Evolutionary conservation across 2,113 vertebrate genomes (phyloP).

Genomic region (Gasterosteus aculeatus): DNA sequence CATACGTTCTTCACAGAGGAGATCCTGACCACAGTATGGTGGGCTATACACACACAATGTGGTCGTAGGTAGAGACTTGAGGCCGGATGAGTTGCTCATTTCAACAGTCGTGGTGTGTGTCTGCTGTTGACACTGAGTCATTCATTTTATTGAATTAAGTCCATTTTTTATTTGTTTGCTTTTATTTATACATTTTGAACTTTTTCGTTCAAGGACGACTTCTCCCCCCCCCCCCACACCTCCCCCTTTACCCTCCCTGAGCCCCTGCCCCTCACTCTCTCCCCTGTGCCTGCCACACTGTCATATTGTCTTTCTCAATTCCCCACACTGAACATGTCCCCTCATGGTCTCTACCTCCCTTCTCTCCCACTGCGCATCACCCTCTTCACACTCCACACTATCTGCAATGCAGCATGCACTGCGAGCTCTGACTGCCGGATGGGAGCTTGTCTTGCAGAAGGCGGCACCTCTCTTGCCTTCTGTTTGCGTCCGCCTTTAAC

Average conservation of each 20-base stretch:
- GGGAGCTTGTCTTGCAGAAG: conserved; percentile 50
- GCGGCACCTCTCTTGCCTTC: conserved; percentile 41
- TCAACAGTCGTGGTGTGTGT: neutral
- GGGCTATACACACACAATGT: conserved; percentile 12
- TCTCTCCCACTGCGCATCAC: conserved; percentile 34
- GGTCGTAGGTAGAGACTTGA: neutral
- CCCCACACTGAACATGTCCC: conserved; percentile 12
- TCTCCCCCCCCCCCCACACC: no score
- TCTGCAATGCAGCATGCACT: conserved; percentile 81
- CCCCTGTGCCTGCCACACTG: neutral
- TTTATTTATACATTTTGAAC: neutral
- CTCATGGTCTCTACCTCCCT: conserved; percentile 3
- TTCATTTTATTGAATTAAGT: neutral
- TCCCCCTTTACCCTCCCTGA: neutral
- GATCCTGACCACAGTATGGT: conserved; percentile 31
- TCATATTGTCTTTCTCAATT: conserved; percentile 11
- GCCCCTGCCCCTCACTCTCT: neutral
- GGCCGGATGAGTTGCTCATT: neutral
- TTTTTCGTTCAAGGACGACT: conserved; percentile 22
- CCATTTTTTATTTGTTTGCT: neutral
- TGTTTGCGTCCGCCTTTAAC: conserved; percentile 43
- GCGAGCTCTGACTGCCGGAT: conserved; percentile 51
- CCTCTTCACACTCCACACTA: conserved; percentile 38
- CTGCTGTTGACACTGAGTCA: neutral
- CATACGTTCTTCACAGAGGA: conserved; percentile 41